Conservation (phyloP, 2,113 vertebrate species). For the Malurus alboscapulatus region DNA sequence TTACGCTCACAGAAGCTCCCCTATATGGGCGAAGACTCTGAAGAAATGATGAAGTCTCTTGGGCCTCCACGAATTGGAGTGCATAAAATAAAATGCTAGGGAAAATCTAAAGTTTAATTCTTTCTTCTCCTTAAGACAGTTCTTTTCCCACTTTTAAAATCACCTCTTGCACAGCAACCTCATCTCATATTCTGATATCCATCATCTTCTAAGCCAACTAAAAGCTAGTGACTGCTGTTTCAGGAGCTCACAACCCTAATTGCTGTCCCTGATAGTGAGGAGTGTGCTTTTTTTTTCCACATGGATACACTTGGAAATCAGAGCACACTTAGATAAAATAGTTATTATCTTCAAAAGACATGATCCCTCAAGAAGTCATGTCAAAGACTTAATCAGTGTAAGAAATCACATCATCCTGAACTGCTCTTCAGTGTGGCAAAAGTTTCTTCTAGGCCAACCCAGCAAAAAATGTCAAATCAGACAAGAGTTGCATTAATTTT, state of each 20-base stretch:
- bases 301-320: background rate
- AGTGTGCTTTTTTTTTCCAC: background rate
- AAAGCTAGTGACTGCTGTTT: slow-evolving; percentile 11
- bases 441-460: background rate
- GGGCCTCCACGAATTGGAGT: background rate
- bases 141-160: slow-evolving; percentile 27
- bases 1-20: background rate
- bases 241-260: background rate
- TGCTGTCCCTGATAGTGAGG: background rate
- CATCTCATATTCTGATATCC: background rate
- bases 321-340: background rate
- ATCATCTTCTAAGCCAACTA: background rate
- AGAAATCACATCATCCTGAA: slow-evolving; percentile 30
- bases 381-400: slow-evolving; percentile 1
- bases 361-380: background rate
- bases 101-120: background rate
- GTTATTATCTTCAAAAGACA: background rate
- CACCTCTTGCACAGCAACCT: background rate
- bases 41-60: background rate
- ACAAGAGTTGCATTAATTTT: slow-evolving; percentile 8
- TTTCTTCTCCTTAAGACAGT: background rate
- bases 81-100: background rate
- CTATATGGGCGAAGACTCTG: background rate
- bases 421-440: background rate
- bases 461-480: slow-evolving; percentile 7